phyloP scores from a whole-genome alignment of 2,797 vertebrate species.

The Falco novaeseelandiae region DNA sequence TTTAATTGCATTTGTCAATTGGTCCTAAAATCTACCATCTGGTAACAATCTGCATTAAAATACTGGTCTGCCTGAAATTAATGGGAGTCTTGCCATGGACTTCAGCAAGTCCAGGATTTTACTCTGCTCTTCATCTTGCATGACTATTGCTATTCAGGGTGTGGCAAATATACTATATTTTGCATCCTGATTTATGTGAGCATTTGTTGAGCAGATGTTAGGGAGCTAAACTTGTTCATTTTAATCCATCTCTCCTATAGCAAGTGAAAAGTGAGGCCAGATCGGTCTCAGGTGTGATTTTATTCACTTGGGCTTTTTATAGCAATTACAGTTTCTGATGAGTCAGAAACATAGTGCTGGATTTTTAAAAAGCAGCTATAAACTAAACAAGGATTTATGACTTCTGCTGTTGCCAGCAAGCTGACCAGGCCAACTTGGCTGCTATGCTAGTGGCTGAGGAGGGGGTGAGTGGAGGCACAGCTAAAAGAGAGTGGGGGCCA shows the following conservation, averaged over 20 bases:
- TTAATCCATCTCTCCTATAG: not conserved
- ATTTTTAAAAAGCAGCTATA: not conserved
- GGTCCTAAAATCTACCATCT: conserved; percentile 18
- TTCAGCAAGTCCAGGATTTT: conserved; percentile 22
- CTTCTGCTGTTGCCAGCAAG: not conserved
- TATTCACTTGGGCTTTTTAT: not conserved
- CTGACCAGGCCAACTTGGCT: rapidly evolving
- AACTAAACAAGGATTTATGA: not conserved
- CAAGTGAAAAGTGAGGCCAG: not conserved
- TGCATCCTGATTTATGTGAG: conserved; percentile 38
- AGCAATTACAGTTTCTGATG: not conserved
- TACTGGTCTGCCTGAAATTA: not conserved
- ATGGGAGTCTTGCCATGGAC: conserved; percentile 25
- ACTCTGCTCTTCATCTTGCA: not conserved
- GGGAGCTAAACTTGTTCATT: not conserved
- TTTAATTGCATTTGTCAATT: not conserved
- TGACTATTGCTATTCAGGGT: conserved; percentile 33
- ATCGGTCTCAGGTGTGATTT: not conserved
- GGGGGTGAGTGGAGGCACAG: rapidly evolving
- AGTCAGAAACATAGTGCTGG: not conserved
- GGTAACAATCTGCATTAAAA: conserved; percentile 22
- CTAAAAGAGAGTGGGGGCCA: not conserved
- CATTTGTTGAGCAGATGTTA: conserved; percentile 55
- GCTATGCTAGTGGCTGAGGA: not conserved
- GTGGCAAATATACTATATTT: conserved; percentile 32